These are phyloP conservation scores for Musca domestica DNA, from an alignment of 1,140 invertebrate species.

Conservation along the genomic window DNA sequence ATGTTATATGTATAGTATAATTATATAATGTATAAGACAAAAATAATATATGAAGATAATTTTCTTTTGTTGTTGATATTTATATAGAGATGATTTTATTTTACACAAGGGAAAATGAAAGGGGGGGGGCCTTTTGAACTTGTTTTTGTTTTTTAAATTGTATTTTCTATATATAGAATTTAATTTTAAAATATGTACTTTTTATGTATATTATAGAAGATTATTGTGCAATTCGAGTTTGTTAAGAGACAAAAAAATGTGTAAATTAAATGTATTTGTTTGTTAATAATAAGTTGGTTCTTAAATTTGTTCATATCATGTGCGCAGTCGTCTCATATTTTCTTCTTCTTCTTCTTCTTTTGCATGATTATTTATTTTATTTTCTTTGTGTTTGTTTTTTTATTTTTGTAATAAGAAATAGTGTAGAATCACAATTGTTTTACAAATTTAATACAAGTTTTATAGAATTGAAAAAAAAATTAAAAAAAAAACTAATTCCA, in stretches of 20 bases:
- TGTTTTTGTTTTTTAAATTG: conserved; percentile 4
- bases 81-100: background rate
- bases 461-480: no score
- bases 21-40: conserved; percentile 14
- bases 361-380: conserved; percentile 13
- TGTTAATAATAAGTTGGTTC: background rate
- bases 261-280: background rate
- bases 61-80: background rate
- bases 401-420: no score
- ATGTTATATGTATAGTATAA: background rate
- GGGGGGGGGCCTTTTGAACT: conserved; percentile 1
- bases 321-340: conserved; percentile 11
- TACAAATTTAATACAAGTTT: background rate
- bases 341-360: background rate
- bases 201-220: background rate
- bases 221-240: conserved; percentile 13
- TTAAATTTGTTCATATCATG: conserved; percentile 4
- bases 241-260: background rate
- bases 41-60: background rate
- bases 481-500: no score
- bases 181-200: background rate
- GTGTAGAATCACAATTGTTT: conserved; percentile 16
- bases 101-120: conserved; percentile 1
- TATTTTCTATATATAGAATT: background rate
- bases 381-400: no score